A percentile compares a stretch with the other conserved stretches of the same genome.
Conservation (phyloP, 1,140 invertebrate species). For the Plectus sambesii region DNA sequence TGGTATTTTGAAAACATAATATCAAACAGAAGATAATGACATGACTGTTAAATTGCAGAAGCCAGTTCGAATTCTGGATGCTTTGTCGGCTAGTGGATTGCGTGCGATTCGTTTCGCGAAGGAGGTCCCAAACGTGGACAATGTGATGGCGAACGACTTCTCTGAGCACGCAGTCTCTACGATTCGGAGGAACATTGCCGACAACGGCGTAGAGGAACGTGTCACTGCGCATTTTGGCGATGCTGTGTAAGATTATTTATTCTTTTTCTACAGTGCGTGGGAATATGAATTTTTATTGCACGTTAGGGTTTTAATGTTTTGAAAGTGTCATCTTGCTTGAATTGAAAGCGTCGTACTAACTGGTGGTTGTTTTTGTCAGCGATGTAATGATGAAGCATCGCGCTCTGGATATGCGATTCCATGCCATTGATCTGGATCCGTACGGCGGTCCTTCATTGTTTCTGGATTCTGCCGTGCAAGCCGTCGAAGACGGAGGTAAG, state of each 20-base stretch:
- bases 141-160: constrained; percentile 83
- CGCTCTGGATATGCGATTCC: constrained; percentile 58
- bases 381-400: constrained; percentile 70
- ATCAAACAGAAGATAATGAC: too few species aligned
- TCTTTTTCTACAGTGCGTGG: constrained; percentile 18
- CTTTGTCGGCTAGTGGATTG: constrained; percentile 82
- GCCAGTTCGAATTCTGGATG: constrained; percentile 72
- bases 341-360: too few species aligned
- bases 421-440: constrained; percentile 88
- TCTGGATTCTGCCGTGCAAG: constrained; percentile 73
- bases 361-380: constrained; percentile 51
- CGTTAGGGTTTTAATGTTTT: constrained; percentile 5
- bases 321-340: neutral
- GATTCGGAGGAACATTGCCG: constrained; percentile 67
- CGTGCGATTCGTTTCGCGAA: constrained; percentile 89
- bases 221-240: constrained; percentile 64
- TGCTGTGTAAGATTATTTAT: constrained; percentile 58
- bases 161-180: constrained; percentile 70
- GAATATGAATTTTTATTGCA: constrained; percentile 1
- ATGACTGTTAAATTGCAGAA: too few species aligned
- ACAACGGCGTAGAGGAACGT: constrained; percentile 65
- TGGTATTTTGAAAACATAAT: too few species aligned
- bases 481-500: constrained; percentile 48
- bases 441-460: constrained; percentile 80
- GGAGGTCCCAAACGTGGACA: constrained; percentile 67